These are phyloP conservation scores for Smithornis capensis DNA, from an alignment of 2,113 vertebrate species.

Conservation along the genomic window DNA sequence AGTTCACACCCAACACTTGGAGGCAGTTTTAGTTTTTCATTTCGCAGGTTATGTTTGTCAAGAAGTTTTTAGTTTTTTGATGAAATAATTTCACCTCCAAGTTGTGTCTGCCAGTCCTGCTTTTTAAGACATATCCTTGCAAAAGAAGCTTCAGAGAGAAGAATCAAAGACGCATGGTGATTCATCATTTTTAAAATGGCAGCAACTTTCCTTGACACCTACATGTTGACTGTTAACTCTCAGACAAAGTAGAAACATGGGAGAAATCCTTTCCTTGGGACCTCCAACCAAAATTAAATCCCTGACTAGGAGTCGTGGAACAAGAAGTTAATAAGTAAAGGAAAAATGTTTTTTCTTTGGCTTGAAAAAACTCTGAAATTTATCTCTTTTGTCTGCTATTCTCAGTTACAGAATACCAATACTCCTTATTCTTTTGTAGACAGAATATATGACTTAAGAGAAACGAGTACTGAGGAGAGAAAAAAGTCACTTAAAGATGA, in stretches of 20 bases:
- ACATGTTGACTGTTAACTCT: neutral
- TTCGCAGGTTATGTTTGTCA: neutral
- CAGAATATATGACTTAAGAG: neutral
- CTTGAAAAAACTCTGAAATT: neutral
- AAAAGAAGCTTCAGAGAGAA: neutral
- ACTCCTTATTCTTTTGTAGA: neutral
- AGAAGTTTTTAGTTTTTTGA: neutral
- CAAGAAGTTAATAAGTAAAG: neutral
- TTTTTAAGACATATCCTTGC: neutral
- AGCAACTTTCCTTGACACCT: neutral
- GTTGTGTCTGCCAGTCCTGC: neutral
- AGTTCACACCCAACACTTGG: neutral
- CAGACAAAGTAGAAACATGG: neutral
- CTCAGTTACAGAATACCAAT: neutral
- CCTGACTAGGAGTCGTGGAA: neutral
- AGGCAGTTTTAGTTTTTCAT: neutral
- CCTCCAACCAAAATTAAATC: neutral
- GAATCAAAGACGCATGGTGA: neutral
- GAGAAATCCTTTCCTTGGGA: neutral
- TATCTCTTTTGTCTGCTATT: neutral
- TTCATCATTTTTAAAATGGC: neutral
- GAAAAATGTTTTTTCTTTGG: neutral
- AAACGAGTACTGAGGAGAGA: fast-evolving
- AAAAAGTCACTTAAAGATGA: neutral
- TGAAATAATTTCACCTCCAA: neutral